Conservation (phyloP, 2,797 vertebrate genomes). For the Cygnus olor region DNA sequence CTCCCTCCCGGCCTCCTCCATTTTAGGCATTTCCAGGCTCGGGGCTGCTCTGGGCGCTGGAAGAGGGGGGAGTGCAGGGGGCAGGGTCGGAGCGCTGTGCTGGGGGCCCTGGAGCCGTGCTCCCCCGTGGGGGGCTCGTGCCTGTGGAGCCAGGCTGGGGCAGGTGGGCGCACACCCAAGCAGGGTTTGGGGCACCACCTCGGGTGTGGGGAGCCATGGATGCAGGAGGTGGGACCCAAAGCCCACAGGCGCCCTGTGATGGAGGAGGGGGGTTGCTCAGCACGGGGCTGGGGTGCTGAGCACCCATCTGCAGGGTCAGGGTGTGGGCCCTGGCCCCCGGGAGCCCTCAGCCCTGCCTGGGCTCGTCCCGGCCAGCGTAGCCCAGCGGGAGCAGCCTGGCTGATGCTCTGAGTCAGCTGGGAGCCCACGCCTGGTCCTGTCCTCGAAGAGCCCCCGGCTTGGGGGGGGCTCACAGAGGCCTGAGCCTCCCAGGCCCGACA, state of each 20-base stretch:
- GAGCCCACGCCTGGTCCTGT: background rate
- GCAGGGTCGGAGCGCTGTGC: background rate
- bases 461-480: background rate
- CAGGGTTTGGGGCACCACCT: background rate
- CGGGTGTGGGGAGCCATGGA: rapidly evolving
- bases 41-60: rapidly evolving
- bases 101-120: background rate
- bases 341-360: background rate
- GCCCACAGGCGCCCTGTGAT: rapidly evolving
- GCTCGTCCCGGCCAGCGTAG: background rate
- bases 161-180: rapidly evolving
- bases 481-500: background rate
- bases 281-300: background rate
- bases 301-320: background rate
- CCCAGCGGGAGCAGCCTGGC: background rate
- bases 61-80: background rate
- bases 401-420: constrained; percentile 23
- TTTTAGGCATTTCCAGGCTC: background rate
- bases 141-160: background rate
- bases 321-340: background rate
- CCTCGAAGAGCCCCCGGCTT: background rate
- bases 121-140: rapidly evolving
- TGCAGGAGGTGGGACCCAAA: background rate
- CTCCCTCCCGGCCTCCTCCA: background rate
- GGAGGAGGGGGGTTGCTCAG: background rate